Conservation (phyloP, 2,888 invertebrate genomes). For the Nineta flava region DNA sequence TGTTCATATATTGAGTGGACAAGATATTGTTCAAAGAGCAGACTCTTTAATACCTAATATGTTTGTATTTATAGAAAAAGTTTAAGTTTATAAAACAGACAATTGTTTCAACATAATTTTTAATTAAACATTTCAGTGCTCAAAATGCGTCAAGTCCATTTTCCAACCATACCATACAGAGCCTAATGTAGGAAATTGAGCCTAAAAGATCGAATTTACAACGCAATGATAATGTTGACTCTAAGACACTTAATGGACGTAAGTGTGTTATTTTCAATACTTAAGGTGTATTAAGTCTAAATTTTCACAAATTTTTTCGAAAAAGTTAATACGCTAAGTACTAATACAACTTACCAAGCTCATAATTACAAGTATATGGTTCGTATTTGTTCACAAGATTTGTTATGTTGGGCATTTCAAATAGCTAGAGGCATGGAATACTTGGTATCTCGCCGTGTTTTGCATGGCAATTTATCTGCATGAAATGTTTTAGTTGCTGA, state of each 20-base stretch:
- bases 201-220: constrained; percentile 2
- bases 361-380: constrained; percentile 54
- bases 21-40: constrained; percentile 36
- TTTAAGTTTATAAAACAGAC: background rate
- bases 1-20: constrained; percentile 47
- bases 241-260: constrained; percentile 24
- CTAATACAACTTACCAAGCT: constrained; percentile 45
- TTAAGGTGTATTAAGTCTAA: too few relatives aligned
- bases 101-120: constrained; percentile 2
- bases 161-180: constrained; percentile 27
- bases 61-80: background rate
- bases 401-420: constrained; percentile 86
- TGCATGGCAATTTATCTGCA: constrained; percentile 81
- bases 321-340: constrained; percentile 32
- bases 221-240: constrained; percentile 24
- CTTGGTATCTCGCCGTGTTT: constrained; percentile 63
- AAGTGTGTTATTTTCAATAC: background rate
- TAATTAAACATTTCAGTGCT: constrained; percentile 24
- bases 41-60: constrained; percentile 28
- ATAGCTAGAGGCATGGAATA: too few relatives aligned
- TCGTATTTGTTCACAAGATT: constrained; percentile 64
- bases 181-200: constrained; percentile 6
- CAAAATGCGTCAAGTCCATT: constrained; percentile 48
- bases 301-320: constrained; percentile 11
- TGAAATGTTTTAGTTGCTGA: constrained; percentile 81